phyloP scores from a whole-genome alignment of 1,140 invertebrate genomes.

The Oscheius sp. region DNA sequence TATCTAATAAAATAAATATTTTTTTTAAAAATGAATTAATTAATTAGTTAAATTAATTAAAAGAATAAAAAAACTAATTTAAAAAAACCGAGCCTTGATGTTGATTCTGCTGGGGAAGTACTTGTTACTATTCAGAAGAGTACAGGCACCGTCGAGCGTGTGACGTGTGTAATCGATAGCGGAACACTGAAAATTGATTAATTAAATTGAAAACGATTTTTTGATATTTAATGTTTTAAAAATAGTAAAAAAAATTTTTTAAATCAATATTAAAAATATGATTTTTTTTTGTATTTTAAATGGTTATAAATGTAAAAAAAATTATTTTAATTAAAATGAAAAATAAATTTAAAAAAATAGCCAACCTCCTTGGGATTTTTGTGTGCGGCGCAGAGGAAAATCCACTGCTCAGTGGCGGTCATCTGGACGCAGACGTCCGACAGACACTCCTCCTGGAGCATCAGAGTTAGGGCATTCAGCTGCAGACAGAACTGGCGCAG shows the following conservation, averaged over 20 bases:
- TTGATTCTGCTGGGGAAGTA: slow-evolving; percentile 99
- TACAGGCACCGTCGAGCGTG: slow-evolving; percentile 97
- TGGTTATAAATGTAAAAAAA: neutral
- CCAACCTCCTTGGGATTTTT: slow-evolving; percentile 92
- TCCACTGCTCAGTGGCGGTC: slow-evolving; percentile 99
- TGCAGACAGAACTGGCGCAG: slow-evolving; percentile 87
- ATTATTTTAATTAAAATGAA: neutral
- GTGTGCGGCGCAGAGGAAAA: slow-evolving; percentile 98
- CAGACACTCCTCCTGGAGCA: slow-evolving; percentile 85
- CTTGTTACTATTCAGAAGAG: slow-evolving; percentile 96
- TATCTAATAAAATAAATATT: neutral
- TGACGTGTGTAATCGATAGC: slow-evolving; percentile 99
- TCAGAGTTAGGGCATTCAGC: slow-evolving; percentile 89
- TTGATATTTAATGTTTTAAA: too few species aligned
- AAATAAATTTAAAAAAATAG: neutral
- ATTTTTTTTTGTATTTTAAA: neutral
- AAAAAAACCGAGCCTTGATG: slow-evolving; percentile 71
- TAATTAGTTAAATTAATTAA: neutral
- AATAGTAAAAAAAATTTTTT: too few species aligned
- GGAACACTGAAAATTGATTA: slow-evolving; percentile 74
- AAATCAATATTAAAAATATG: neutral
- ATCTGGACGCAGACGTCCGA: slow-evolving; percentile 96
- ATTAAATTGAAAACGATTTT: too few species aligned
- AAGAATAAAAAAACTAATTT: neutral
- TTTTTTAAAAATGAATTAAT: neutral